A percentile compares a stretch with the other conserved stretches of the same genome.
These are phyloP conservation scores for Aotus griseimembra DNA, from an alignment of 2,797 vertebrate species.

Conservation along the genomic window DNA sequence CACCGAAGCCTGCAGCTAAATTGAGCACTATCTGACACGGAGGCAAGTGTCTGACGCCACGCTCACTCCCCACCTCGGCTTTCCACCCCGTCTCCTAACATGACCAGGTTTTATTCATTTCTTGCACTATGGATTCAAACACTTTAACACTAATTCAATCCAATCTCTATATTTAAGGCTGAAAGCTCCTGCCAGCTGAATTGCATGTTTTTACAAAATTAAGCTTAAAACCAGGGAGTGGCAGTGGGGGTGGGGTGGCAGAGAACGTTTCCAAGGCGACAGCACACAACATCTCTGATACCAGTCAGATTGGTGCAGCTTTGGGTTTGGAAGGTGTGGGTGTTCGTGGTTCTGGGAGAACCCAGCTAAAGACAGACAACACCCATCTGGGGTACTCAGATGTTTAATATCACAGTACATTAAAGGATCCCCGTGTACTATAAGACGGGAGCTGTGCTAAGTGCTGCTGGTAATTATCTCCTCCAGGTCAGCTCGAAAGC, in stretches of 20 bases:
- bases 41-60: neutral
- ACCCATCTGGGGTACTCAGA: neutral
- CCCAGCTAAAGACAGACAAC: neutral
- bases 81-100: neutral
- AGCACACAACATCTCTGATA: conserved; percentile 32
- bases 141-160: conserved; percentile 51
- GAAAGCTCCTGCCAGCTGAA: conserved; percentile 66
- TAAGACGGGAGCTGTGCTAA: neutral
- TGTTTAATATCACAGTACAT: neutral
- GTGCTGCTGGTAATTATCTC: accelerated
- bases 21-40: accelerated
- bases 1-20: neutral
- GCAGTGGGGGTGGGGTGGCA: conserved; percentile 3
- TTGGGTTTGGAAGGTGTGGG: neutral
- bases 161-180: conserved; percentile 75
- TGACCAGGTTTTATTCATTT: neutral
- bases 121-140: conserved; percentile 21
- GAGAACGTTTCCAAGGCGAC: conserved; percentile 60
- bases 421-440: accelerated
- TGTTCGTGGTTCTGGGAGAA: neutral
- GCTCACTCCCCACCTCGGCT: neutral
- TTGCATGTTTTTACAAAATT: conserved; percentile 71
- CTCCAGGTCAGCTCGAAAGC: neutral
- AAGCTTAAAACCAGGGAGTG: conserved; percentile 60
- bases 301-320: neutral